These are phyloP conservation scores for Drosophila ogumai DNA, from an alignment of 1,140 invertebrate species.

Conservation along the genomic window DNA sequence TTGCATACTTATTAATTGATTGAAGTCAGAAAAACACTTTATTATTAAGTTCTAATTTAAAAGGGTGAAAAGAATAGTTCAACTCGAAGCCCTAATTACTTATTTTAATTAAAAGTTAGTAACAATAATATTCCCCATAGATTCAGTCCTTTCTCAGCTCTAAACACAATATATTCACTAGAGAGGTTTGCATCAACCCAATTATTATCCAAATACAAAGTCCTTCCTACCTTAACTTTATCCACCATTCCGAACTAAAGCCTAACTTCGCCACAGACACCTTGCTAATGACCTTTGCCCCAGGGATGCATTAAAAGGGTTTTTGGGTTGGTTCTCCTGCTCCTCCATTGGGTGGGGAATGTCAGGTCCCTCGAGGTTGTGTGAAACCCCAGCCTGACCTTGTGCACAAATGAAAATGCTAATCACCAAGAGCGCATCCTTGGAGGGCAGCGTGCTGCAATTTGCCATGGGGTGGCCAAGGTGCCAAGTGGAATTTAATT, in stretches of 20 bases:
- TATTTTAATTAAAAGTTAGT: constrained; percentile 5
- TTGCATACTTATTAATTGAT: neutral
- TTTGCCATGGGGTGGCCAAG: constrained; percentile 35
- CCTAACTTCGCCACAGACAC: constrained; percentile 8
- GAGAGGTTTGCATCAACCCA: neutral
- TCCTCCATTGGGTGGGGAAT: constrained; percentile 10
- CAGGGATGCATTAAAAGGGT: constrained; percentile 34
- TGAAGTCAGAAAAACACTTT: neutral
- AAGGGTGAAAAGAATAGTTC: neutral
- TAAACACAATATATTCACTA: neutral
- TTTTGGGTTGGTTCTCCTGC: neutral
- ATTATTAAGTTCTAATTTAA: neutral
- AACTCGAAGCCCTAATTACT: neutral
- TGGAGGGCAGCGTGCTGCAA: constrained; percentile 49
- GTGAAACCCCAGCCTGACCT: constrained; percentile 59
- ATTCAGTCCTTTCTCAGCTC: neutral
- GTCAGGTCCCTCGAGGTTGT: constrained; percentile 59
- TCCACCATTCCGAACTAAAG: constrained; percentile 1
- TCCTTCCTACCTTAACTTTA: constrained; percentile 26
- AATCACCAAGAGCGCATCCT: constrained; percentile 60
- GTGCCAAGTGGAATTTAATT: constrained; percentile 61
- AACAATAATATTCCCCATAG: neutral
- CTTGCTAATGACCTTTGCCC: constrained; percentile 28
- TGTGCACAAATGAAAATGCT: constrained; percentile 55
- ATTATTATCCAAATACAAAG: constrained; percentile 10